Base-by-base conservation (phyloP, 2,888 invertebrate species). In the Hyppa rectilinea region DNA sequence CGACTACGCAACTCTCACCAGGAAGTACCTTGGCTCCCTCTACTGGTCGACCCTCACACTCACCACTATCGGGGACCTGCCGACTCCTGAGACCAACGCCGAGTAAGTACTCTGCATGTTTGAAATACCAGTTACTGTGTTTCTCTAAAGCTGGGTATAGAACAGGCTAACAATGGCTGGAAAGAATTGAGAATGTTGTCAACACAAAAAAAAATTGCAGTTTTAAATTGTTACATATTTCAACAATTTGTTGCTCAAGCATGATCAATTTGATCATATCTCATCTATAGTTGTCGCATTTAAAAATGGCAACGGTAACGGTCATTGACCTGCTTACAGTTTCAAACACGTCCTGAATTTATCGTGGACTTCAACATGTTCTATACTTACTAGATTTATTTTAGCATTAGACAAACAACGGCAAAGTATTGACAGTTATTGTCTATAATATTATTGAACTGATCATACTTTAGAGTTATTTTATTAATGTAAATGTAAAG, bases 1-100 rank as follows among this genome's bases (percentile, higher is more conserved):
- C 5, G 98, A 98, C 92, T 99, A 98, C 93, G 98, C 98, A 2
- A 98, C 98, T 0, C 96, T 99, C 70, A 98, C 98, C 10, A 96
- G 99, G 87, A 99, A 99, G 94, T 99, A 99, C 93, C 97, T 99
- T 65, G 99, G 98, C 53, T 99, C 99, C 6, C 96, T 99, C 58
- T 99, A 99, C 95, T 99, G 99, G 99, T 99, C 99, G 4, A 99
- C 99, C 0, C 96, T 99, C 78, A 99, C 99, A 0, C 96, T 99
- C 72, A 99, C 99, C 49, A 99, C 99, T 52, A 99, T 99, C 81
- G 99, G 99, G 31, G 99, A 99, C 92, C 97, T 99, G 81, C 99
- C 99, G 2, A 99, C 99, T 6, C 99, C 99, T 2, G 99, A 99
- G 92, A 98, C 99, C 78, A 99, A 99, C 95, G 98, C 98, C 92